A percentile compares a stretch with the other conserved stretches of the same genome.
Evolutionary conservation across 2,797 vertebrate species (phyloP).

Genomic region (Pelodytes ibericus): DNA sequence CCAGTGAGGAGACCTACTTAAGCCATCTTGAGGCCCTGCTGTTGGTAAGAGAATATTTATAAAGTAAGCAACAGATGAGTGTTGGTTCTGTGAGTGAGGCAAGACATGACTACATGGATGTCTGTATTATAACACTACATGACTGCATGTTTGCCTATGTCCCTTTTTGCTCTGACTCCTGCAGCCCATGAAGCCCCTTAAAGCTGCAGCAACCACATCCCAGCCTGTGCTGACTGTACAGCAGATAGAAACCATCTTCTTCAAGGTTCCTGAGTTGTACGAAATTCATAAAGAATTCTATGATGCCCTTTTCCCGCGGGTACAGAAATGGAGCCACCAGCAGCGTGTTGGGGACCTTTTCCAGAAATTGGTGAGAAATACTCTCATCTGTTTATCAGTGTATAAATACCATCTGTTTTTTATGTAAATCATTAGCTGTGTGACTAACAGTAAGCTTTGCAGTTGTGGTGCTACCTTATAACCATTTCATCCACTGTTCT

Average conservation of each 20-base stretch:
- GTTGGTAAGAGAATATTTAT: slow-evolving; percentile 74
- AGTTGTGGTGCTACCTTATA: background rate
- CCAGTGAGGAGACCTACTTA: slow-evolving; percentile 91
- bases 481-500: background rate
- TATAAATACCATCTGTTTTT: background rate
- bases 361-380: slow-evolving; percentile 86
- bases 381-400: slow-evolving; percentile 29
- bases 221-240: slow-evolving; percentile 91
- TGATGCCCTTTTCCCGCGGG: slow-evolving; percentile 87
- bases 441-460: too few relatives aligned
- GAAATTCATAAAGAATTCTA: slow-evolving; percentile 98
- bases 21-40: slow-evolving; percentile 90
- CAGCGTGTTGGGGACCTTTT: slow-evolving; percentile 96
- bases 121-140: too few relatives aligned
- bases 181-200: slow-evolving; percentile 97
- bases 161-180: background rate
- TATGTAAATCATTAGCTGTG: background rate
- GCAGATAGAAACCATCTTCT: slow-evolving; percentile 98
- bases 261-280: slow-evolving; percentile 97
- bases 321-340: slow-evolving; percentile 96
- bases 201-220: slow-evolving; percentile 94
- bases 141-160: too few relatives aligned
- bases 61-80: background rate
- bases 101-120: too few relatives aligned
- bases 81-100: background rate